Base-by-base conservation (phyloP, 2,797 vertebrate species). In the Cryptoprocta ferox region DNA sequence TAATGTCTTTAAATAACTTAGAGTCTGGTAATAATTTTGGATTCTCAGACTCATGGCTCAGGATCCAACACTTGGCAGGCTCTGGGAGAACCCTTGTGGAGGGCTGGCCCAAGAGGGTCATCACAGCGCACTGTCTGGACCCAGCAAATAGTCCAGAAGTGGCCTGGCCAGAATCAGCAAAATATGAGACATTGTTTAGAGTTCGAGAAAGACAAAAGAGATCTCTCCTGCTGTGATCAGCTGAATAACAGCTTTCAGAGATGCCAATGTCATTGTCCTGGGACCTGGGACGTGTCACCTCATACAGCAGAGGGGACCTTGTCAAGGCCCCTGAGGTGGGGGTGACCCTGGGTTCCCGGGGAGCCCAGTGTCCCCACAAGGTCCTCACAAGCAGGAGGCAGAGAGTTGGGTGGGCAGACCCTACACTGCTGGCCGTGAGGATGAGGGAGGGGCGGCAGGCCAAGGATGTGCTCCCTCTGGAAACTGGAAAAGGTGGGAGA, bases 401-500 rank as follows among this genome's bases (percentile, higher is more conserved):
- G 68, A 28, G 24, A 24, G 24, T 7, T 2, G 19, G 18, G 39
- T n/a, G 10, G 12, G 13, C 16, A 50, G 56, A 80, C 0, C 9
- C 71, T 21, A 1, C 0, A 0, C 50, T 71, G 42, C 37, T 9
- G 21, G 63, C 24, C 30, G 3, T 48, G 84, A 30, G 63, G 56
- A 37, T n/a, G 19, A 8, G 65, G 21, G 42, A 12, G 56, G 14
- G 73, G 8, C 11, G 6, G 0, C 0, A 0, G n/a, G 35, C 50
- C 21, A 35, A 13, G 12, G 65, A 12, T 2, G 28, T 0, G 0
- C 48, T 0, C 0, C 24, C 42, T 35, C 66, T n/a, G 6, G 59
- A 70, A 0, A 6, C 65, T 37, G 19, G 45, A 61, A 30, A 14
- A 70, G 35, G 5, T 1, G 0, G 13, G 35, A 78, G 8, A 9